Evolutionary conservation across 2,113 vertebrate species (phyloP).

Genomic region (Columbina picui): DNA sequence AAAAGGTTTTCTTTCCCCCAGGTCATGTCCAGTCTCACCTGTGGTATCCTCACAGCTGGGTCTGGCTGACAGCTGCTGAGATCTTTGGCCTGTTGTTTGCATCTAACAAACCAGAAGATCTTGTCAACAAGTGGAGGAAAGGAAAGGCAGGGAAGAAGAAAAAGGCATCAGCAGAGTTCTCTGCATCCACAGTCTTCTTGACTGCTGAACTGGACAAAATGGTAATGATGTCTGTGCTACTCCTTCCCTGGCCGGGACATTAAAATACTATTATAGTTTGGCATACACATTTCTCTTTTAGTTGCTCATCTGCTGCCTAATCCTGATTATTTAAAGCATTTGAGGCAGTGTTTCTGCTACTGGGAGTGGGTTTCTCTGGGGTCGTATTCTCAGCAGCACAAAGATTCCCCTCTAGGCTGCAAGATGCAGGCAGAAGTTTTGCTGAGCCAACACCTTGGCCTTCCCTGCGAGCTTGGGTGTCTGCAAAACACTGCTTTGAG

Average conservation of each 20-base stretch:
- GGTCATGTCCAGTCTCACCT: slow-evolving; percentile 89
- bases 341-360: neutral
- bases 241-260: neutral
- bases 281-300: neutral
- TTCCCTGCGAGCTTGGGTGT: neutral
- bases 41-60: slow-evolving; percentile 93
- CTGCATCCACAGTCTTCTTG: slow-evolving; percentile 81
- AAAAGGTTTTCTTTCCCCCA: slow-evolving; percentile 41
- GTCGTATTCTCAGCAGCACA: neutral
- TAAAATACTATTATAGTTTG: neutral
- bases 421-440: neutral
- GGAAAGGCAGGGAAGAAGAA: slow-evolving; percentile 49
- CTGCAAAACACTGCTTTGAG: neutral
- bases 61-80: slow-evolving; percentile 94
- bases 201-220: slow-evolving; percentile 82
- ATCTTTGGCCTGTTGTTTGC: slow-evolving; percentile 93
- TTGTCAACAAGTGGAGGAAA: slow-evolving; percentile 79
- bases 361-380: neutral
- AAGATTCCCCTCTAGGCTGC: neutral
- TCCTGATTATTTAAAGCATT: neutral
- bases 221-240: slow-evolving; percentile 65
- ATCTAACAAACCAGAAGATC: slow-evolving; percentile 84
- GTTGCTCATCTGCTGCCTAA: neutral
- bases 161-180: neutral
- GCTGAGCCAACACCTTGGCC: neutral